phyloP scores from a whole-genome alignment of 2,888 invertebrate genomes.

The Cyrtodaria siliqua region DNA sequence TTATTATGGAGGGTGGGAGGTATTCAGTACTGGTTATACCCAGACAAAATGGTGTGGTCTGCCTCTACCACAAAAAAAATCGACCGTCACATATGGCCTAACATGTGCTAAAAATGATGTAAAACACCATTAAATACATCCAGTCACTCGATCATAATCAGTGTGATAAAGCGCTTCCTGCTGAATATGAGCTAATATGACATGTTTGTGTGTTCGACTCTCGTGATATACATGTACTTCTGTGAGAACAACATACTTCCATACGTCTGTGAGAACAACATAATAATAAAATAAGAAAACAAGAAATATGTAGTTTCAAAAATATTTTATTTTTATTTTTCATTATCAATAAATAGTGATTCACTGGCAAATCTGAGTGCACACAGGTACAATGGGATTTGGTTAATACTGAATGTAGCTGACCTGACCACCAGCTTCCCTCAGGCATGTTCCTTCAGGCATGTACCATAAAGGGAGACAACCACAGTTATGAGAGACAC shows the following conservation, averaged over 20 bases:
- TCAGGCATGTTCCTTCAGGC: neutral
- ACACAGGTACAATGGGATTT: constrained; percentile 23
- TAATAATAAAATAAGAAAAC: neutral
- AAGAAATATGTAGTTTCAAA: constrained; percentile 3
- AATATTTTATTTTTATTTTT: constrained; percentile 23
- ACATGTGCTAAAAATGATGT: too few species aligned
- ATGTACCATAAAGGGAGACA: neutral
- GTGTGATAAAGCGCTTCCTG: too few species aligned
- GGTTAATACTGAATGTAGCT: constrained; percentile 41
- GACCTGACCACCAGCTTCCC: constrained; percentile 17
- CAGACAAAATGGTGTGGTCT: too few species aligned
- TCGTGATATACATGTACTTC: constrained; percentile 19
- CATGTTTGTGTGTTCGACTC: constrained; percentile 9
- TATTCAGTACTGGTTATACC: too few species aligned
- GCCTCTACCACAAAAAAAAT: too few species aligned
- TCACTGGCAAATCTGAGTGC: constrained; percentile 31
- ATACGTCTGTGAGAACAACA: neutral
- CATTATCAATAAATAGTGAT: constrained; percentile 29
- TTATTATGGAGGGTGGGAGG: too few species aligned
- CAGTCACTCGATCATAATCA: too few species aligned
- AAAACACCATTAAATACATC: too few species aligned
- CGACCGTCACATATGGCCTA: too few species aligned
- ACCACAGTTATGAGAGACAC: neutral
- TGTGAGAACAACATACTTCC: constrained; percentile 10
- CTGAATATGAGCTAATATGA: too few species aligned